Percentiles rank a stretch among this genome's conserved stretches.
phyloP scores from a whole-genome alignment of 2,113 vertebrate species.

The Athene cunicularia region DNA sequence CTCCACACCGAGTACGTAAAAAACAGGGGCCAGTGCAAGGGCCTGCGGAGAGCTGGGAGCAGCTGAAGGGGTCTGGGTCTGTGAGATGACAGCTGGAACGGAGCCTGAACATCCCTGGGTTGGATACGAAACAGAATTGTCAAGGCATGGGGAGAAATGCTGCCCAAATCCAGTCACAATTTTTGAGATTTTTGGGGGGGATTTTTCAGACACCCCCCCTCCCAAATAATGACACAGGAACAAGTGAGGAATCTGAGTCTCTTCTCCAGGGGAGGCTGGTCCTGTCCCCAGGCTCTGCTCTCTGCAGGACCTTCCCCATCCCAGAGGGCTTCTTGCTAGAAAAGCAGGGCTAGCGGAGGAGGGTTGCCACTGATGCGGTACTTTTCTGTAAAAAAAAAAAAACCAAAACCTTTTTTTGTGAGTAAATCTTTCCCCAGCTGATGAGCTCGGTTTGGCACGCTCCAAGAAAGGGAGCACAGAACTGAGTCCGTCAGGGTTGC shows the following conservation, averaged over 20 bases:
- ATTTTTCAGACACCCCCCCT: neutral
- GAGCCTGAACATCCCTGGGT: fast-evolving
- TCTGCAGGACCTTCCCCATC: fast-evolving
- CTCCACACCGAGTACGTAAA: neutral
- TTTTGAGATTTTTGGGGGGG: neutral
- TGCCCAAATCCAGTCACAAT: neutral
- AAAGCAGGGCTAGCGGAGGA: no score
- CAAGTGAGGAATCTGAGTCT: neutral
- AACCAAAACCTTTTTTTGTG: neutral
- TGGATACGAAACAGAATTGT: neutral
- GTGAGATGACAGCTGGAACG: neutral
- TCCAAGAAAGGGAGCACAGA: neutral
- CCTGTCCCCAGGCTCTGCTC: neutral
- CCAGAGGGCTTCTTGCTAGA: neutral
- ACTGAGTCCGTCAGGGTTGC: neutral
- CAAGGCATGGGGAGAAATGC: neutral
- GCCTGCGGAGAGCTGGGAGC: neutral
- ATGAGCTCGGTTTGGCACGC: neutral
- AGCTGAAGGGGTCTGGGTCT: neutral
- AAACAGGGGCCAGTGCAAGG: fast-evolving
- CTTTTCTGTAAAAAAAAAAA: neutral
- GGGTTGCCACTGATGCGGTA: fast-evolving
- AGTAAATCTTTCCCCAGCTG: neutral
- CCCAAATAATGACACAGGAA: neutral
- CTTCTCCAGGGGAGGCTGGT: neutral